phyloP scores from a whole-genome alignment of 2,797 vertebrate genomes.

The Petrocephalus sullivani region DNA sequence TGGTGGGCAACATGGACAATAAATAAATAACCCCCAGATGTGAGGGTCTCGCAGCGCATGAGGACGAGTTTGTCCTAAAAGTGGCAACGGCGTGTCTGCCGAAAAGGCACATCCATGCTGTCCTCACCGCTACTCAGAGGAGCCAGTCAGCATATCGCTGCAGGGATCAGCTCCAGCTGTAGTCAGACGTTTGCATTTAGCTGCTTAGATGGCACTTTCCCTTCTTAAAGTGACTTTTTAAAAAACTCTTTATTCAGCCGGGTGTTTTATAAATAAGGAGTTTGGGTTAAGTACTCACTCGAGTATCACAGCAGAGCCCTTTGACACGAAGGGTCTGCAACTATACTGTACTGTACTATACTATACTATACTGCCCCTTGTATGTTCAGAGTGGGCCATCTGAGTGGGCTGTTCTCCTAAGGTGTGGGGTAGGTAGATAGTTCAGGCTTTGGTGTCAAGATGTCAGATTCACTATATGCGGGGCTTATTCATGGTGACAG shows the following conservation, averaged over 20 bases:
- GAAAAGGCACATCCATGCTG: background rate
- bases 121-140: background rate
- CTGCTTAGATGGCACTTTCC: background rate
- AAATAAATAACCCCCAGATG: too few species aligned
- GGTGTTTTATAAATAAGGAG: background rate
- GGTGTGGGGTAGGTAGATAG: background rate
- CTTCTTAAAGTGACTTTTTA: background rate
- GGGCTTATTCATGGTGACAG: background rate
- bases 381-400: background rate
- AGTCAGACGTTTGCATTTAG: background rate
- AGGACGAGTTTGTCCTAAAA: background rate
- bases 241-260: background rate
- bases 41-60: too few species aligned
- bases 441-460: background rate
- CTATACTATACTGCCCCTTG: background rate
- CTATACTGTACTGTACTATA: background rate
- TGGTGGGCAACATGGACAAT: background rate
- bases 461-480: background rate
- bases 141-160: background rate
- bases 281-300: background rate
- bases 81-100: background rate
- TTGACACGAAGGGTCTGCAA: background rate
- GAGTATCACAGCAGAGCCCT: background rate
- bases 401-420: background rate
- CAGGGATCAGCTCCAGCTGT: background rate